Percentiles rank a stretch among this genome's conserved stretches.
Evolutionary conservation across 2,113 vertebrate genomes (phyloP).

Genomic region (Xenopus laevis): DNA sequence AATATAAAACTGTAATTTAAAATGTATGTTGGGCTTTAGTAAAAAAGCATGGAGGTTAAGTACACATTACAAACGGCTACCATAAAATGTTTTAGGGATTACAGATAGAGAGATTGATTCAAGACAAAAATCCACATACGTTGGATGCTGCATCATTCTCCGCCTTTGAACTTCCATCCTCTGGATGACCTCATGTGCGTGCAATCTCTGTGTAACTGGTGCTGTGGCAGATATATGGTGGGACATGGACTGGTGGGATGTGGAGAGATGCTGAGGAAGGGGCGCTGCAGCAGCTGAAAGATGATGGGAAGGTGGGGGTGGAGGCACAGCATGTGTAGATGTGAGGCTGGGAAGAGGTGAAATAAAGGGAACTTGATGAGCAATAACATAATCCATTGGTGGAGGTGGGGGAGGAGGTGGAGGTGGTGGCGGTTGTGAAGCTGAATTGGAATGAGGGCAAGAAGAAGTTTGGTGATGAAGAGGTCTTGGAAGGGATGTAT

Average conservation of each 20-base stretch:
- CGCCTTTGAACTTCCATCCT: slow-evolving; percentile 94
- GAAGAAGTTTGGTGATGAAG: slow-evolving; percentile 89
- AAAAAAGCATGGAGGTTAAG: no score
- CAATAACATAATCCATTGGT: slow-evolving; percentile 84
- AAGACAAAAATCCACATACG: slow-evolving; percentile 68
- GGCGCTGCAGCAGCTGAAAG: slow-evolving; percentile 73
- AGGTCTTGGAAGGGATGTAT: slow-evolving; percentile 84
- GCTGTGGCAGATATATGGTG: slow-evolving; percentile 87
- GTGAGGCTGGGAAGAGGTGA: slow-evolving; percentile 82
- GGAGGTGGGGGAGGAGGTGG: no score
- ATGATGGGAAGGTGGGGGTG: slow-evolving; percentile 82
- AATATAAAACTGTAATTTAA: no score
- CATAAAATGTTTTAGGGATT: no score
- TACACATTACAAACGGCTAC: no score
- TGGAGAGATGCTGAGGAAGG: slow-evolving; percentile 76
- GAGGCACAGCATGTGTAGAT: slow-evolving; percentile 79
- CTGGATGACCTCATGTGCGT: slow-evolving; percentile 94
- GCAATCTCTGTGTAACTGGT: slow-evolving; percentile 83
- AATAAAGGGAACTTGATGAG: slow-evolving; percentile 90
- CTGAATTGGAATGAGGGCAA: slow-evolving; percentile 89
- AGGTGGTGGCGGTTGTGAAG: no score
- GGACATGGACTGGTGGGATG: slow-evolving; percentile 83
- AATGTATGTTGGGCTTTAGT: no score
- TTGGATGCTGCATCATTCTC: slow-evolving; percentile 96
- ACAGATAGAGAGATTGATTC: no score